Conservation (phyloP, 1,140 invertebrate genomes). For the Rhopalosiphum maidis region DNA sequence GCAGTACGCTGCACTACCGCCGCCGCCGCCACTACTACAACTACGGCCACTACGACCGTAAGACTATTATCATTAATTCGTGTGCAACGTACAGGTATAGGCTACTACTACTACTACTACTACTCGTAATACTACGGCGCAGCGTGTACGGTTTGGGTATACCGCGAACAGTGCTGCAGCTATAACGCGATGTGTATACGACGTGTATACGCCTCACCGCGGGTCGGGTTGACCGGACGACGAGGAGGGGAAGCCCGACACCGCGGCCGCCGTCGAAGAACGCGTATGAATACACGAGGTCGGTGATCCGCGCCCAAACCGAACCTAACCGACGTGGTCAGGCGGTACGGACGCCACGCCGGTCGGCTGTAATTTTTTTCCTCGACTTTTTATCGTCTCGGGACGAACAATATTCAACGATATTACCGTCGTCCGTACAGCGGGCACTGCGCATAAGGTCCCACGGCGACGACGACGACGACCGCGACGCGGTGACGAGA, state of each 20-base stretch:
- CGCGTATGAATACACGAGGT: neutral
- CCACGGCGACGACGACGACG: constrained; percentile 17
- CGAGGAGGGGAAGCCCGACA: neutral
- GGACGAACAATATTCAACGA: neutral
- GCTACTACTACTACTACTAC: too few relatives aligned
- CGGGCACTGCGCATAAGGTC: neutral
- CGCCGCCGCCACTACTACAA: too few relatives aligned
- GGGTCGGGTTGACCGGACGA: too few relatives aligned
- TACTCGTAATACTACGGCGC: neutral
- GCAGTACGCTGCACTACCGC: neutral
- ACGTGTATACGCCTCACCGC: neutral
- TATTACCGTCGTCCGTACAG: neutral
- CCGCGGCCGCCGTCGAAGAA: neutral
- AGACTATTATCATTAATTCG: neutral
- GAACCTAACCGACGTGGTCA: neutral
- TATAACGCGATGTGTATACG: neutral
- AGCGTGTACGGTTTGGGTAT: neutral
- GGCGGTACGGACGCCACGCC: neutral
- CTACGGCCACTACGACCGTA: neutral
- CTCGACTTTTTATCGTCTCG: neutral
- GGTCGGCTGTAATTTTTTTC: neutral
- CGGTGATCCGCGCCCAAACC: constrained; percentile 30
- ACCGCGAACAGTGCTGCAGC: neutral
- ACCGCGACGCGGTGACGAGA: constrained; percentile 19
- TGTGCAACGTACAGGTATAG: neutral